Conservation (phyloP, 2,113 vertebrate species). For the Caloenas nicobarica region DNA sequence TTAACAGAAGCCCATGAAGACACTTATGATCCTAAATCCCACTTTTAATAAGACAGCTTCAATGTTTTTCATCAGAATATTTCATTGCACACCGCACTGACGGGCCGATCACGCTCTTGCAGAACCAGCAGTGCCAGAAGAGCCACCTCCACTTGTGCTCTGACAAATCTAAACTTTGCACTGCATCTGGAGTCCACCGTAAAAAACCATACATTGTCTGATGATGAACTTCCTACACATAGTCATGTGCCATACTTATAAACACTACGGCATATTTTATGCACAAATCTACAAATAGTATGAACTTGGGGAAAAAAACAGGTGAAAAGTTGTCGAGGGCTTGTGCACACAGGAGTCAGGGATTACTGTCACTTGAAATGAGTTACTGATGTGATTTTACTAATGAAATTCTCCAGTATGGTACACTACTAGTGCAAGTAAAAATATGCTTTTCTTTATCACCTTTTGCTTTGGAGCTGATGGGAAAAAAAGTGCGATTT, state of each 20-base stretch:
- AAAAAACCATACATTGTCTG: background rate
- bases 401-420: background rate
- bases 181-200: background rate
- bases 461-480: background rate
- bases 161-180: background rate
- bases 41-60: background rate
- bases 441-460: background rate
- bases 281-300: background rate
- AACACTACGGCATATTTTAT: background rate
- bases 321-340: background rate
- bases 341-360: background rate
- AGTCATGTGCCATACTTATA: background rate
- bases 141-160: background rate
- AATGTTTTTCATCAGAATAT: background rate
- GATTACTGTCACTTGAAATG: background rate
- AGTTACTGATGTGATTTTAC: background rate
- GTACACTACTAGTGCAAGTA: background rate
- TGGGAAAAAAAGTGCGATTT: background rate
- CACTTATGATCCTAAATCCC: background rate
- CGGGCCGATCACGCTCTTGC: background rate
- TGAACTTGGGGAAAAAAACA: background rate
- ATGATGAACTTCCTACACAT: background rate
- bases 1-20: conserved; percentile 40
- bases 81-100: background rate
- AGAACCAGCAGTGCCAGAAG: background rate